Conservation (phyloP, 2,888 invertebrate genomes). For the Luperina nickerlii region DNA sequence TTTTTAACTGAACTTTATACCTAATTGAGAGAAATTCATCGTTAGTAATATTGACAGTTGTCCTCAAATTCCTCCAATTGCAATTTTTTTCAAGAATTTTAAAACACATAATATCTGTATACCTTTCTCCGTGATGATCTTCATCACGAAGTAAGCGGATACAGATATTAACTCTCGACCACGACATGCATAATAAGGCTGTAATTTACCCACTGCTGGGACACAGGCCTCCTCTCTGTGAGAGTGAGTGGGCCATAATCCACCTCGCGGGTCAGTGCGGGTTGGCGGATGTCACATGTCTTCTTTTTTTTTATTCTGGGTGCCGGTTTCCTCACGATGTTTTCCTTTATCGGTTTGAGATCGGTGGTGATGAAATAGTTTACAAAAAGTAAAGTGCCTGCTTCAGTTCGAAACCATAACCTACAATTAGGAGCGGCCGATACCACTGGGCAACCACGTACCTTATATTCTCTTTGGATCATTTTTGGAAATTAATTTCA, state of each 20-base stretch:
- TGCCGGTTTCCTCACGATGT: neutral
- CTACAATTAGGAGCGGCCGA: neutral
- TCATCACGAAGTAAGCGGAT: neutral
- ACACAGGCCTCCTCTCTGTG: neutral
- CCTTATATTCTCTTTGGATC: neutral
- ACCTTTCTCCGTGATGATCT: too few relatives aligned
- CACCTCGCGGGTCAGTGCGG: neutral
- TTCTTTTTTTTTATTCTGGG: neutral
- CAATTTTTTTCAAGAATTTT: neutral
- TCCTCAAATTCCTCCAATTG: neutral
- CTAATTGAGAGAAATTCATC: neutral
- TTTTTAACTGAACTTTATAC: conserved; percentile 26
- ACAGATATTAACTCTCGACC: neutral
- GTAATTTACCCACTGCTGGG: neutral
- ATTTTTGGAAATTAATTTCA: neutral
- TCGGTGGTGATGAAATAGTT: neutral
- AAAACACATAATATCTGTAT: neutral
- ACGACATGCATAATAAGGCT: neutral
- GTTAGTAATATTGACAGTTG: neutral
- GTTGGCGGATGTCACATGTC: neutral
- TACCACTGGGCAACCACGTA: neutral
- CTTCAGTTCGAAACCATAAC: neutral
- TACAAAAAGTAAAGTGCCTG: neutral
- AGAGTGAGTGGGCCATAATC: neutral
- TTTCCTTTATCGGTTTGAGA: neutral